These are phyloP conservation scores for Drosophila yakuba DNA, from an alignment of 1,140 invertebrate species.

Conservation along the genomic window DNA sequence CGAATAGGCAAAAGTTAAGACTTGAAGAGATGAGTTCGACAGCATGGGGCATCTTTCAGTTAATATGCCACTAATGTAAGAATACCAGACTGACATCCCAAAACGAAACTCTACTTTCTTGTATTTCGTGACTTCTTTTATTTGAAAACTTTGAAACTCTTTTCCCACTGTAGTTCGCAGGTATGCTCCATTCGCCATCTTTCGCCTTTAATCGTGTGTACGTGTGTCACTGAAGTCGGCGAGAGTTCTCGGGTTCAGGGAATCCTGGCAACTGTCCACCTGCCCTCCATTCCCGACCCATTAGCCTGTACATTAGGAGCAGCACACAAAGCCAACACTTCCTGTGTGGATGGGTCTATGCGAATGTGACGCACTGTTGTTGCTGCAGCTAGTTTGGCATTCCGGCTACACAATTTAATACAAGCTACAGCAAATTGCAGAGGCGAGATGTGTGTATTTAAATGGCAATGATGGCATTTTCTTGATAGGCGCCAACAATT, in stretches of 20 bases:
- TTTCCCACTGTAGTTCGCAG: slow-evolving; percentile 30
- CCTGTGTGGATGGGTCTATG: slow-evolving; percentile 32
- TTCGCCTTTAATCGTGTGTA: slow-evolving; percentile 70
- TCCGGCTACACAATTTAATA: slow-evolving; percentile 50
- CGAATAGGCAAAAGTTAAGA: no score
- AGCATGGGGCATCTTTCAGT: not conserved
- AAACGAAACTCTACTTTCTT: not conserved
- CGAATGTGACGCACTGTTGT: slow-evolving; percentile 26
- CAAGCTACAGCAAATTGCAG: slow-evolving; percentile 43
- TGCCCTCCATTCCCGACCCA: slow-evolving; percentile 48
- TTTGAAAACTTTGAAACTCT: not conserved
- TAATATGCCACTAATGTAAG: no score
- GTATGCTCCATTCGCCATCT: slow-evolving; percentile 44
- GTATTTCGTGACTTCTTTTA: no score
- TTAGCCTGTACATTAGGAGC: slow-evolving; percentile 73
- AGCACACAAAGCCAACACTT: slow-evolving; percentile 42
- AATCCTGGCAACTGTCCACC: slow-evolving; percentile 42
- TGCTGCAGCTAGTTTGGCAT: slow-evolving; percentile 28
- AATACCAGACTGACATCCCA: no score
- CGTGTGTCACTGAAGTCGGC: slow-evolving; percentile 57
- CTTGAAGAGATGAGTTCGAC: no score
- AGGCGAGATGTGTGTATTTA: slow-evolving; percentile 65
- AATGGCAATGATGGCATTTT: slow-evolving; percentile 62
- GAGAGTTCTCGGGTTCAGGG: slow-evolving; percentile 31
- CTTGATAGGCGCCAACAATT: slow-evolving; percentile 54